Base-by-base conservation (phyloP, 2,113 vertebrate genomes). In the Thoracochromis brauschi region DNA sequence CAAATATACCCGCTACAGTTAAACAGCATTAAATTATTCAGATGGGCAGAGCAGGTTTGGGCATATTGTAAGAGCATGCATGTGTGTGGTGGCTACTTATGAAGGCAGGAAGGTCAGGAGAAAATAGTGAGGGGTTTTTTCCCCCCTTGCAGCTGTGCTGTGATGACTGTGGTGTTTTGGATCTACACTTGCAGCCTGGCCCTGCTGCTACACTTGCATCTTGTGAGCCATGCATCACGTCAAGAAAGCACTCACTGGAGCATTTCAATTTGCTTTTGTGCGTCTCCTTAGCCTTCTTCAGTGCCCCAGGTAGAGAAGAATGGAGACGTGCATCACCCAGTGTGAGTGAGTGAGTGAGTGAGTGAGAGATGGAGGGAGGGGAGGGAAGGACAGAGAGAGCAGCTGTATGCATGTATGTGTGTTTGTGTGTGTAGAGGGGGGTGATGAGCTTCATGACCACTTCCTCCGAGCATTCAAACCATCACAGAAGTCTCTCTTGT, bases 191-290 rank as follows among this genome's bases (percentile, higher is more conserved):
- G 19, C 60, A 68, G 33, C 60, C 33, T 38, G 60, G 11, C 60
- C 33, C 60, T 68, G 60, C 60, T 68, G 60, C 60, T 68, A 38
- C 60, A 13, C 63, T 68, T 68, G 63, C 92, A 92, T 95, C 95
- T 93, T 90, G 93, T 91, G 89, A 93, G 94, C 94, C 87, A 92
- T 95, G 95, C 93, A 95, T 95, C 95, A 96, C 86, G 93, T 94
- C 92, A 90, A 95, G 94, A 97, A 96, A 96, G 95, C 90, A 94
- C 89, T 95, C 95, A 95, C 89, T 95, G 95, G 89, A 95, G 93
- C 95, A 95, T 96, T 96, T 95, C 95, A 96, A 95, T 95, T 93
- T 94, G 94, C 95, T 95, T 96, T 96, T 97, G 94, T 97, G 91
- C 53, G 81, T 92, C 85, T 94, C 92, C 83, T 65, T 51, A 89